Conservation (phyloP, 2,113 vertebrate species). For the Cichladusa arquata region DNA sequence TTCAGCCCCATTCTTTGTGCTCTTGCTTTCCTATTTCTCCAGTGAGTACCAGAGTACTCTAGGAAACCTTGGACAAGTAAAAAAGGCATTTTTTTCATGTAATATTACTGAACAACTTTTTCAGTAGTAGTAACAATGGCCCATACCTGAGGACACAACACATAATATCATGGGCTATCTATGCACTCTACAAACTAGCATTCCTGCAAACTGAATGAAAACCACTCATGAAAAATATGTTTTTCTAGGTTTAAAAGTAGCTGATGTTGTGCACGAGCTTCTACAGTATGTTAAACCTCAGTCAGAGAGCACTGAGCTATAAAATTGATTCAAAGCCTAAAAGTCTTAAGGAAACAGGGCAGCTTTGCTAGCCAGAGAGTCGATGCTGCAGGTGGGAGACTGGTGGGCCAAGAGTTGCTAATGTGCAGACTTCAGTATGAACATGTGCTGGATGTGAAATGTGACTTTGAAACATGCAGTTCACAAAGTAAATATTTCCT, state of each 20-base stretch:
- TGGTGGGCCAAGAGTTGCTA: background rate
- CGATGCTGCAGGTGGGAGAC: accelerated
- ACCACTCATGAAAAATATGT: accelerated
- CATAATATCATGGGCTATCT: background rate
- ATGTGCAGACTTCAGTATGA: background rate
- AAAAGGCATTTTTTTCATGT: background rate
- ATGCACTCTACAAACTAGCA: background rate
- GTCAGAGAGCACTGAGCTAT: background rate
- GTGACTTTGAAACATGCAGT: background rate
- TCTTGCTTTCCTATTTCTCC: background rate
- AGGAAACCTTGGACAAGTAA: background rate
- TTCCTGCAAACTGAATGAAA: background rate
- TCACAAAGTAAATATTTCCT: background rate
- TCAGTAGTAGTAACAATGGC: background rate
- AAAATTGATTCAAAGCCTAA: background rate
- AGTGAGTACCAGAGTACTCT: background rate
- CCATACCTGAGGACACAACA: background rate
- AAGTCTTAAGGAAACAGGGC: background rate
- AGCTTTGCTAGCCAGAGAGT: background rate
- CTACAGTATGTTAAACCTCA: background rate
- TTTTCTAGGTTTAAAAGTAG: background rate
- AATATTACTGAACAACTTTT: background rate
- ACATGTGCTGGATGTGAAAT: background rate
- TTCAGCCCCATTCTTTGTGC: background rate
- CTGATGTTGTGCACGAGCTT: background rate